phyloP scores from a whole-genome alignment of 2,113 vertebrate genomes.

The Halcyon senegalensis region DNA sequence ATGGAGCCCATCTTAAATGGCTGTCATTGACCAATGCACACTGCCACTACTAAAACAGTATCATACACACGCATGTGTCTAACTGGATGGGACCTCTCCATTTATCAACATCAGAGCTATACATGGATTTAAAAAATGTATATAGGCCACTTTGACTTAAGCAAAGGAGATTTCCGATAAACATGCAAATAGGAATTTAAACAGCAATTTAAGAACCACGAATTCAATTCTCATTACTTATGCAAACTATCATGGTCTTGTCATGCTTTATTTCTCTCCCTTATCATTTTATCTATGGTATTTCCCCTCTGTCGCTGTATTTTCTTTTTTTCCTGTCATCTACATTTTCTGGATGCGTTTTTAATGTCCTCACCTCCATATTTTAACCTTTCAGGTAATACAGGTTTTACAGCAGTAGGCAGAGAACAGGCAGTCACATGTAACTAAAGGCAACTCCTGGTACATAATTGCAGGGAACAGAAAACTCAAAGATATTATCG shows the following conservation, averaged over 20 bases:
- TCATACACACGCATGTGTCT: not conserved
- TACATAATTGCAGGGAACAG: constrained; percentile 8
- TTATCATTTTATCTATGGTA: constrained; percentile 68
- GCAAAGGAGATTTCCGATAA: constrained; percentile 68
- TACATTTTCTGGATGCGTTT: constrained; percentile 63
- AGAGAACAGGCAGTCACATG: constrained; percentile 1
- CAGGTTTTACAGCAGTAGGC: constrained; percentile 11
- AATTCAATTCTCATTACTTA: constrained; percentile 64
- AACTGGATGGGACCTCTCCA: not conserved
- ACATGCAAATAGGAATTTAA: constrained; percentile 71
- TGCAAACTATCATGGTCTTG: constrained; percentile 50
- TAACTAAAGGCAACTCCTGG: constrained; percentile 8
- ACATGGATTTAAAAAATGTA: constrained; percentile 36
- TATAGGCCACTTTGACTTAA: constrained; percentile 65
- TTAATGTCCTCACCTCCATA: constrained; percentile 24
- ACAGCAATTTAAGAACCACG: constrained; percentile 61
- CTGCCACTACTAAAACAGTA: not conserved
- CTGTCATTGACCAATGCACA: not conserved
- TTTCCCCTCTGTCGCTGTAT: constrained; percentile 43
- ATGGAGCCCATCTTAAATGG: not conserved
- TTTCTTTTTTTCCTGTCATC: constrained; percentile 58
- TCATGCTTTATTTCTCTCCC: constrained; percentile 59
- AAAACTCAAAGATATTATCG: constrained; percentile 41
- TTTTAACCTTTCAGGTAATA: constrained; percentile 45
- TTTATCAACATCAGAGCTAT: constrained; percentile 34